phyloP scores from a whole-genome alignment of 2,797 vertebrate genomes.

The Ceryle rudis region DNA sequence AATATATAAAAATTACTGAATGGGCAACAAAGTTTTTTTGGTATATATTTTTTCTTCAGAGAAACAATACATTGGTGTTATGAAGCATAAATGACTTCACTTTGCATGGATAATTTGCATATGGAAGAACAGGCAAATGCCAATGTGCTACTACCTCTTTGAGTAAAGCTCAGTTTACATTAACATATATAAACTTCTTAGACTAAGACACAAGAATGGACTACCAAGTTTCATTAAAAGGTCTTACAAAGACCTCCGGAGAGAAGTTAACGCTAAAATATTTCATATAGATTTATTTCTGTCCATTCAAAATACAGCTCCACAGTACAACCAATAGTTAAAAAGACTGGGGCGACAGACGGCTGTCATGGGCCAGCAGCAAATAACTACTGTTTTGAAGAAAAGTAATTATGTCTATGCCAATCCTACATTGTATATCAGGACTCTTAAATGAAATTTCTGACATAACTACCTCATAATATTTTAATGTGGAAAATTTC shows the following conservation, averaged over 20 bases:
- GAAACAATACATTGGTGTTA: background rate
- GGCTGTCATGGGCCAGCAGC: too few relatives aligned
- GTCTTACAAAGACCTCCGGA: background rate
- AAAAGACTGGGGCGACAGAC: too few relatives aligned
- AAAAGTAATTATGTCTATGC: too few relatives aligned
- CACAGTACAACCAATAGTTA: too few relatives aligned
- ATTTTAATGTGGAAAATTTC: too few relatives aligned
- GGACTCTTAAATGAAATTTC: too few relatives aligned
- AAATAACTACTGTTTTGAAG: too few relatives aligned
- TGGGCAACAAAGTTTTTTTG: background rate
- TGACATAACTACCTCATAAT: too few relatives aligned
- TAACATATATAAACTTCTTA: background rate
- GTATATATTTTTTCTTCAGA: background rate
- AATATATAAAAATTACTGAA: background rate
- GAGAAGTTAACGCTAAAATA: background rate
- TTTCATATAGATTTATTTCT: background rate
- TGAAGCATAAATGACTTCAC: background rate
- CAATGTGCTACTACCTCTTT: background rate
- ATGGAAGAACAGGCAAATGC: background rate
- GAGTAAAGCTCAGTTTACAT: background rate
- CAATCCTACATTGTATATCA: too few relatives aligned
- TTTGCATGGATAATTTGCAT: background rate
- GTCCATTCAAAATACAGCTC: background rate
- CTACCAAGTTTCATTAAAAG: background rate
- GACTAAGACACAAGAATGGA: background rate